Base-by-base conservation (phyloP, 2,888 invertebrate species). In the Hesperia comma region DNA sequence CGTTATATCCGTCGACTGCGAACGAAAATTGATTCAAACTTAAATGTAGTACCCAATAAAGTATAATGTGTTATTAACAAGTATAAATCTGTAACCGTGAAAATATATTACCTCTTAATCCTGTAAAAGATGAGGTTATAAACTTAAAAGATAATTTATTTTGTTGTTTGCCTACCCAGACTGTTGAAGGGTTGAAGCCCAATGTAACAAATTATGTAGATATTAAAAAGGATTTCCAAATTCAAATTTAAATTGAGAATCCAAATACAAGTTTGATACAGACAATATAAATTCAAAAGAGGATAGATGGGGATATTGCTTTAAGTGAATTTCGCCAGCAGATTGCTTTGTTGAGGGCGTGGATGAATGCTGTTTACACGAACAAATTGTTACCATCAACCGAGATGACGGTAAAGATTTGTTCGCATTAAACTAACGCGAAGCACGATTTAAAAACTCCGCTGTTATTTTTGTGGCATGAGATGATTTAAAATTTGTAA, bases 371-470 rank as follows among this genome's bases (percentile, higher is more conserved):
- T 58, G 58, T 58, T 43, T 71, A 68, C 72, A 66, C 57, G 68
- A 73, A 76, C 71, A 74, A 75, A 76, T 74, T 64, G 71, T 68
- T 67, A 68, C 71, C 70, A 72, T 73, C 74, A 70, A 63, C 63
- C 55, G 58, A 67, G 69, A 72, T 74, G 74, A 72, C 72, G 71
- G 61, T 58, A 71, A 71, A 77, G 33, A 51, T 73, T 75, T 76
- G 70, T 75, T 64, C 67, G 69, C 71, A 70, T 76, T 76, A 74
- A 70, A 63, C 40, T 63, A 49, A 60, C 56, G 49, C 10, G 58
- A 41, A 43, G 32, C 43, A 15, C n/a, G n/a, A 58, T 58, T 58
- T 58, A 43, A 58, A 57, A 41, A 33, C n/a, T 15, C 19, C n/a
- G 43, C 41, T n/a, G 26, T n/a, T 41, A 26, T 41, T 58, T 1